Percentiles rank a stretch among this genome's conserved stretches.
Evolutionary conservation across 2,113 vertebrate species (phyloP).

Genomic region (Camelus dromedarius): DNA sequence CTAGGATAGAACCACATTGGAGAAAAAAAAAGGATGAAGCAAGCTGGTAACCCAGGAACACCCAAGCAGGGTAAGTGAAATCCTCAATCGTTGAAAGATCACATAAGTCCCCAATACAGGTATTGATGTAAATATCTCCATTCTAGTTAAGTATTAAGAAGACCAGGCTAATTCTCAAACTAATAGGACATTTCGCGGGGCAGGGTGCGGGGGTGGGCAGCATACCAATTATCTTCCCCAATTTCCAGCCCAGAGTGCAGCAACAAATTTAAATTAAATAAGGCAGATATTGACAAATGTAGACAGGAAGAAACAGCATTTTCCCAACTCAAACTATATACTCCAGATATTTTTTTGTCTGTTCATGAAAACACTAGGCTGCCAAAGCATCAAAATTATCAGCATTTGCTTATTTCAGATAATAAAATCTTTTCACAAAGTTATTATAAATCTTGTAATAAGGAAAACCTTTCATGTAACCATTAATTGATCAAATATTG

Average conservation of each 20-base stretch:
- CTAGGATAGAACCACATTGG: neutral
- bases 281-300: neutral
- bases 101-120: too few species aligned
- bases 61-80: neutral
- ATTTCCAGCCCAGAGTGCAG: neutral
- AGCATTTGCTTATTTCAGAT: slow-evolving; percentile 17
- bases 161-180: neutral
- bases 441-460: neutral
- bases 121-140: neutral
- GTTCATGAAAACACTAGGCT: neutral
- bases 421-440: slow-evolving; percentile 26
- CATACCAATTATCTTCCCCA: neutral
- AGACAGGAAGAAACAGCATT: neutral
- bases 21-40: neutral
- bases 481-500: slow-evolving; percentile 10
- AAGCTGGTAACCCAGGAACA: neutral
- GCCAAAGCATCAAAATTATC: neutral
- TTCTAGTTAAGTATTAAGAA: neutral
- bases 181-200: neutral
- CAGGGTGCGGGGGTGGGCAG: neutral
- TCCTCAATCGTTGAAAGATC: neutral
- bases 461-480: neutral
- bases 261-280: neutral
- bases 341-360: neutral
- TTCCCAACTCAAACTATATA: neutral